phyloP scores from a whole-genome alignment of 2,113 vertebrate genomes.

The Drymodes brunneopygia region DNA sequence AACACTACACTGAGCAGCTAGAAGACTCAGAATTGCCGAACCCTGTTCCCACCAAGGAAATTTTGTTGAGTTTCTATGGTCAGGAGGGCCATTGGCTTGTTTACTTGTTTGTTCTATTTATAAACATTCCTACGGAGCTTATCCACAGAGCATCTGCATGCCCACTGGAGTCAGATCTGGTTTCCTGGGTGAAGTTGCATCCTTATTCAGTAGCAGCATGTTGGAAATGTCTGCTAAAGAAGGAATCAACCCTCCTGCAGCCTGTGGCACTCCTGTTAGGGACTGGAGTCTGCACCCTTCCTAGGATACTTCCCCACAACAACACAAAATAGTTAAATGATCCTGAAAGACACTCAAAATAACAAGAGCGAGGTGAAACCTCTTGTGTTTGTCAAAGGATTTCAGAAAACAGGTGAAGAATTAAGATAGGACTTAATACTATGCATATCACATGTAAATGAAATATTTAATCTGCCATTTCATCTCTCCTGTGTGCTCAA shows the following conservation, averaged over 20 bases:
- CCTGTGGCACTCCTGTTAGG: background rate
- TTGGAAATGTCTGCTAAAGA: background rate
- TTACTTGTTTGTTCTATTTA: constrained; percentile 23
- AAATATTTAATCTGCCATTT: constrained; percentile 48
- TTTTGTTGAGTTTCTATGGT: background rate
- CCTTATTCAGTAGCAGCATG: background rate
- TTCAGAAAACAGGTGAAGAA: constrained; percentile 50
- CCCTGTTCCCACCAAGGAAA: background rate
- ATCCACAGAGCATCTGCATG: background rate
- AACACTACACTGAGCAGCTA: background rate
- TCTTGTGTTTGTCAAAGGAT: constrained; percentile 25
- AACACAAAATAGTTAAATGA: background rate
- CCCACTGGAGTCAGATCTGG: background rate
- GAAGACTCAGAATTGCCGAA: accelerated
- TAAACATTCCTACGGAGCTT: background rate
- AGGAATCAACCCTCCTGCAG: background rate
- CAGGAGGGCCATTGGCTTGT: background rate
- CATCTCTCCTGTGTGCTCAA: constrained; percentile 39
- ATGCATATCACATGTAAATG: constrained; percentile 9
- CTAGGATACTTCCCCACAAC: background rate
- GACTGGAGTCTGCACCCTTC: background rate
- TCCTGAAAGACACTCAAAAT: background rate
- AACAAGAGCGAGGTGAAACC: background rate
- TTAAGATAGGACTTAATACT: constrained; percentile 5
- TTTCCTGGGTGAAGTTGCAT: background rate